Percentiles rank a stretch among this genome's conserved stretches.
These are phyloP conservation scores for Helicolenus hilgendorfi DNA, from an alignment of 2,797 vertebrate species.

Conservation along the genomic window DNA sequence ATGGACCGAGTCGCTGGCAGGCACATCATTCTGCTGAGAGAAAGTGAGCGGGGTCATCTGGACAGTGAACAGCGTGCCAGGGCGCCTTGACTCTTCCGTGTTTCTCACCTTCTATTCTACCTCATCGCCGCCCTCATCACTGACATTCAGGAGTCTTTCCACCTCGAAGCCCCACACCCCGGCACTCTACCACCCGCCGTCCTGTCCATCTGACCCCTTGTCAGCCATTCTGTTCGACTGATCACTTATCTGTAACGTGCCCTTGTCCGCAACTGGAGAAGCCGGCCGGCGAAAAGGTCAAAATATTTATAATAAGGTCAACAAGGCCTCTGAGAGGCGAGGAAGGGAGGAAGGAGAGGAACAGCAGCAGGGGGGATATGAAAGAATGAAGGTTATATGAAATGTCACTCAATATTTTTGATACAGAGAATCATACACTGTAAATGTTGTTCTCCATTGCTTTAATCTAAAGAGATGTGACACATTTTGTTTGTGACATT, in stretches of 20 bases:
- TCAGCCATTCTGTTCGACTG: conserved; percentile 84
- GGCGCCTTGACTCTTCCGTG: conserved; percentile 62
- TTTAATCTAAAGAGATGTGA: background rate
- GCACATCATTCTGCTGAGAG: conserved; percentile 82
- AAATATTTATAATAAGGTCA: conserved; percentile 86
- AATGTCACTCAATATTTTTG: conserved; percentile 39
- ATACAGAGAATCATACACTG: background rate
- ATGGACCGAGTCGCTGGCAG: conserved; percentile 86
- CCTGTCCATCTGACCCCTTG: conserved; percentile 81
- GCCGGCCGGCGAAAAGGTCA: conserved; percentile 81
- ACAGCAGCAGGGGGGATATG: background rate
- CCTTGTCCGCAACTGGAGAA: conserved; percentile 75
- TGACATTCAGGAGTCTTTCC: conserved; percentile 77
- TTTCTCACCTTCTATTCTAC: conserved; percentile 63
- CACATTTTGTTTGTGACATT: background rate
- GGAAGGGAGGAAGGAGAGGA: background rate
- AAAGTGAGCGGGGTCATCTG: conserved; percentile 81
- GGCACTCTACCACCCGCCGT: conserved; percentile 68
- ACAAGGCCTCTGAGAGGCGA: conserved; percentile 51
- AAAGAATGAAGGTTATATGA: conserved; percentile 38
- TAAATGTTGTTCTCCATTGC: background rate
- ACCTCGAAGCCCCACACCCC: conserved; percentile 19
- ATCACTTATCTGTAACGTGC: conserved; percentile 83
- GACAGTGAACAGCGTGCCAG: conserved; percentile 73
- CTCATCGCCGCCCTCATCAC: conserved; percentile 51